These are phyloP conservation scores for Latheticus oryzae DNA, from an alignment of 2,888 invertebrate species.

Conservation along the genomic window DNA sequence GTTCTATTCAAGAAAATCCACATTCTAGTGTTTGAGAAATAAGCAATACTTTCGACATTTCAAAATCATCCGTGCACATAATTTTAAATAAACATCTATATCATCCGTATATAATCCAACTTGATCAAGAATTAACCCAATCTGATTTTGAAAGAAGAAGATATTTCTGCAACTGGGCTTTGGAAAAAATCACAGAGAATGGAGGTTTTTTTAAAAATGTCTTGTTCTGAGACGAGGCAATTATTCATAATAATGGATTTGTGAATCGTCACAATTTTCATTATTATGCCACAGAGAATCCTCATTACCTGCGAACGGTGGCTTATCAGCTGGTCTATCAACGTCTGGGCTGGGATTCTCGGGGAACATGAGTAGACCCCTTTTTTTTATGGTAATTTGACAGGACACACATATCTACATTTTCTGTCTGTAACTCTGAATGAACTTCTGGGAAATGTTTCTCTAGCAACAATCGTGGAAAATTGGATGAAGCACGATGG, in stretches of 20 bases:
- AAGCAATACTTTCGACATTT: too few relatives aligned
- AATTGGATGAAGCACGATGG: slow-evolving; percentile 12
- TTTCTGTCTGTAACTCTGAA: slow-evolving; percentile 4
- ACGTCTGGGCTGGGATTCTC: slow-evolving; percentile 14
- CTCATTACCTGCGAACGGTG: too few relatives aligned
- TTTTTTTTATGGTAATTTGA: slow-evolving; percentile 8
- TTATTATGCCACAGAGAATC: slow-evolving; percentile 19
- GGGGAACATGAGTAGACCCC: too few relatives aligned
- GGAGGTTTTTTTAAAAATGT: slow-evolving; percentile 9
- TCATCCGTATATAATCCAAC: slow-evolving; percentile 7
- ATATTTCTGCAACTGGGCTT: slow-evolving; percentile 8
- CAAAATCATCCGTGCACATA: too few relatives aligned
- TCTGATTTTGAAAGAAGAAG: slow-evolving; percentile 9
- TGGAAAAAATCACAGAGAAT: not conserved
- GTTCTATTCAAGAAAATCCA: too few relatives aligned
- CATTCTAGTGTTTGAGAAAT: too few relatives aligned
- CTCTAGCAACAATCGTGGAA: not conserved
- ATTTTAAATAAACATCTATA: slow-evolving; percentile 7
- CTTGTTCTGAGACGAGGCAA: slow-evolving; percentile 25
- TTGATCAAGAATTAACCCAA: slow-evolving; percentile 10
- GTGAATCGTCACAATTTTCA: slow-evolving; percentile 16
- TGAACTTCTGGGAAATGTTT: slow-evolving; percentile 8
- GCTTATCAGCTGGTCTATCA: slow-evolving; percentile 1
- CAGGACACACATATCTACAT: not conserved
- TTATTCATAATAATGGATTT: slow-evolving; percentile 7